Evolutionary conservation across 1,140 invertebrate species (phyloP).

Genomic region (Pogonomyrmex californicus): DNA sequence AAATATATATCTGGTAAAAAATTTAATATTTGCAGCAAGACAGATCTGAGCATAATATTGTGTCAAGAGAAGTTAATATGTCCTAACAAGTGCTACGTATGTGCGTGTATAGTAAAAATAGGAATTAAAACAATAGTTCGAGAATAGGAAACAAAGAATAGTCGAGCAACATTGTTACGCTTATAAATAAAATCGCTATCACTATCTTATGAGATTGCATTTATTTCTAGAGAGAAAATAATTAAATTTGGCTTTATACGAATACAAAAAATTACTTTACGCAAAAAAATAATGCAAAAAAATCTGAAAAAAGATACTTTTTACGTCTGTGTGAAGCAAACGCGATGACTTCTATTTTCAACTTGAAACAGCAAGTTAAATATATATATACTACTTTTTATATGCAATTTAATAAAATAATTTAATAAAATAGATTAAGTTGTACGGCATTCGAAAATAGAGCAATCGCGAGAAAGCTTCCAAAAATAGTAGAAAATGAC

Average conservation of each 20-base stretch:
- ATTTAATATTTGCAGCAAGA: neutral
- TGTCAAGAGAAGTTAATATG: neutral
- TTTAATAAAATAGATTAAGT: constrained; percentile 7
- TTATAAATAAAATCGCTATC: neutral
- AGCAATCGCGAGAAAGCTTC: neutral
- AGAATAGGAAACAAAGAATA: neutral
- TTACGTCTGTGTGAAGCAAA: neutral
- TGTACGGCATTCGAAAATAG: neutral
- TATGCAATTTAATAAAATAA: neutral
- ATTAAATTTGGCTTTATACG: neutral
- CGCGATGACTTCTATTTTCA: neutral
- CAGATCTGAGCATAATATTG: neutral
- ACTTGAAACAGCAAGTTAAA: neutral
- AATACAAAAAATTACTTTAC: neutral
- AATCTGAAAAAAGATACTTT: neutral
- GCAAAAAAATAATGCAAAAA: neutral
- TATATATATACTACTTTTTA: neutral
- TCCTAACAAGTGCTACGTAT: neutral
- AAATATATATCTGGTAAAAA: neutral
- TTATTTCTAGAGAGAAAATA: neutral
- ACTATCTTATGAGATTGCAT: neutral
- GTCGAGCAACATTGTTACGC: neutral
- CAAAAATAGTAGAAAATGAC: constrained; percentile 21
- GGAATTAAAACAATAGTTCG: constrained; percentile 1
- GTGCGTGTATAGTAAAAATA: neutral